Evolutionary conservation across 1,140 invertebrate species (phyloP).

Genomic region (Solen grandis): DNA sequence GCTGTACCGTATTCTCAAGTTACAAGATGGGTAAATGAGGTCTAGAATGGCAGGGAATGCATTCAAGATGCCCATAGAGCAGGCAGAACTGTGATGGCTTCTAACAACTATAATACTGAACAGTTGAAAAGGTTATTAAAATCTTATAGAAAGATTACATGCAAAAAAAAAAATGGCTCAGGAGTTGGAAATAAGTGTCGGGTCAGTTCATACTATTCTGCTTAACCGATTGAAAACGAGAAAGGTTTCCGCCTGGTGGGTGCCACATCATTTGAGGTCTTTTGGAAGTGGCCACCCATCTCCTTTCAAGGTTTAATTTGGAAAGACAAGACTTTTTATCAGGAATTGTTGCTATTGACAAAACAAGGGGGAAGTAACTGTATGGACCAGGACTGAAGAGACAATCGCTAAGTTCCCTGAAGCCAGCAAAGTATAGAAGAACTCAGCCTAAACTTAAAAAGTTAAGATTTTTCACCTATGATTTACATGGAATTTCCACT

Average conservation of each 20-base stretch:
- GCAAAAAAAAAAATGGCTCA: neutral
- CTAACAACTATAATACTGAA: neutral
- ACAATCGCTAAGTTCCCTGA: neutral
- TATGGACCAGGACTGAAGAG: slow-evolving; percentile 1
- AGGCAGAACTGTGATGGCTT: neutral
- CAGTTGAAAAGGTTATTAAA: neutral
- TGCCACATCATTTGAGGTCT: neutral
- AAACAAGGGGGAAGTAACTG: neutral
- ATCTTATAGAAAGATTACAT: neutral
- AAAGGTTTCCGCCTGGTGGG: too few relatives aligned
- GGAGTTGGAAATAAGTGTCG: too few relatives aligned
- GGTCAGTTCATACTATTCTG: neutral
- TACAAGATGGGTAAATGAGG: neutral
- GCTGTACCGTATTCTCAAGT: neutral
- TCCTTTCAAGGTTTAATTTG: too few relatives aligned
- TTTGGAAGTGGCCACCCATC: slow-evolving; percentile 1
- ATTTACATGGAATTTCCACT: too few relatives aligned
- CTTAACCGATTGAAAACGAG: too few relatives aligned
- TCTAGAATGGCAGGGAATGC: neutral
- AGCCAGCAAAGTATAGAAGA: neutral
- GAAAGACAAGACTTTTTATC: slow-evolving; percentile 2
- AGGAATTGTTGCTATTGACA: neutral
- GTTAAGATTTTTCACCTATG: too few relatives aligned
- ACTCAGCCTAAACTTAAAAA: neutral
- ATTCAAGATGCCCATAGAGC: neutral